These are phyloP conservation scores for Euphysa ruthae DNA, from an alignment of 30 jellyfish, hydroid and myxozoan genomes.

Conservation along the genomic window DNA sequence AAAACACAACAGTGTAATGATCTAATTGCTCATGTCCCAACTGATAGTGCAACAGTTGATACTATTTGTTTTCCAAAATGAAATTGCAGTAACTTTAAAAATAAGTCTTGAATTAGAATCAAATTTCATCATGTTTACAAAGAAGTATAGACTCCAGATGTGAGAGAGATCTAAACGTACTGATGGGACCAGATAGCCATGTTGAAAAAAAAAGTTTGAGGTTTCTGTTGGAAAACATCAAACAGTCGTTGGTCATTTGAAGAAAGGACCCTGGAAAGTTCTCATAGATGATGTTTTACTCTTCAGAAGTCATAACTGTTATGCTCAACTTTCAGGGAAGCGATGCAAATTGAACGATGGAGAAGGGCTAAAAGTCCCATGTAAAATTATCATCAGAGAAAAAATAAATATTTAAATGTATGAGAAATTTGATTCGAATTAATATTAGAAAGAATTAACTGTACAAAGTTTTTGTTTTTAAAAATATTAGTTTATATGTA, in stretches of 20 bases:
- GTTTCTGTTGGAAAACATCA: not conserved
- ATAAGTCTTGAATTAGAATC: too few relatives aligned
- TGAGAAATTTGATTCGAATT: not conserved
- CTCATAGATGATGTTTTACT: not conserved
- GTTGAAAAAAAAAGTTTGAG: not conserved
- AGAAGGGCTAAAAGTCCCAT: not conserved
- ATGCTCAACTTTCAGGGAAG: constrained; percentile 6
- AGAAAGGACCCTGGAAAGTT: not conserved
- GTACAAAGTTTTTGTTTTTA: too few relatives aligned
- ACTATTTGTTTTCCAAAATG: too few relatives aligned
- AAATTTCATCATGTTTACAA: too few relatives aligned
- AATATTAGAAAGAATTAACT: too few relatives aligned
- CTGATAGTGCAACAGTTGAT: too few relatives aligned
- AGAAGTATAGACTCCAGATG: too few relatives aligned
- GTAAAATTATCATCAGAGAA: not conserved
- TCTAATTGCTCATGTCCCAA: too few relatives aligned
- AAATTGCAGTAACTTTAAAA: too few relatives aligned
- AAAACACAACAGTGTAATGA: too few relatives aligned
- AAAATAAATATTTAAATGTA: not conserved
- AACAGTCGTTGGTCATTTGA: not conserved
- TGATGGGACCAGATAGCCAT: constrained; percentile 2
- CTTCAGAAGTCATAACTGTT: constrained; percentile 1
- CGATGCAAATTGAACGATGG: constrained; percentile 2
- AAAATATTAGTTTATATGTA: too few relatives aligned
- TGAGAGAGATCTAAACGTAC: too few relatives aligned